Evolutionary conservation across 2,888 invertebrate genomes (phyloP).

Genomic region (Dioctria linearis): DNA sequence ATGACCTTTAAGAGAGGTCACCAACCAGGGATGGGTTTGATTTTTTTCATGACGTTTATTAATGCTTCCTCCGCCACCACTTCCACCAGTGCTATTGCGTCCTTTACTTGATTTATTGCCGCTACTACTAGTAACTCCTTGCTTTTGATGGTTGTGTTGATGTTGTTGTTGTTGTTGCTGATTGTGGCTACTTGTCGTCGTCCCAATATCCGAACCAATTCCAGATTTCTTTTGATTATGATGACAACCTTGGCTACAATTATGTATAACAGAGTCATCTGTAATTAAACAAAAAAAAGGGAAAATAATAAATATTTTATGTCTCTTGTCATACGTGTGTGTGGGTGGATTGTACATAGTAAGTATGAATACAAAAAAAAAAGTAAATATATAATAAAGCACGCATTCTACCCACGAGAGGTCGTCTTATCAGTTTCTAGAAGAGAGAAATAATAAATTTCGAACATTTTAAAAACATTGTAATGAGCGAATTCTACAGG

Average conservation of each 20-base stretch:
- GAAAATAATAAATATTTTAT: not conserved
- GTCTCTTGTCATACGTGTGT: too few relatives aligned
- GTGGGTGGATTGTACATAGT: not conserved
- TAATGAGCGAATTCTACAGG: too few relatives aligned
- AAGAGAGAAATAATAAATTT: too few relatives aligned
- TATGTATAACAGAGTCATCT: constrained; percentile 42
- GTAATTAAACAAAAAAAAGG: constrained; percentile 18
- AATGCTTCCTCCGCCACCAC: not conserved
- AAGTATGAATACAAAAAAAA: too few relatives aligned
- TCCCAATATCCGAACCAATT: constrained; percentile 17
- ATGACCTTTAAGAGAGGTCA: constrained; percentile 87
- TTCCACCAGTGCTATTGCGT: constrained; percentile 3
- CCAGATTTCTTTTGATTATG: constrained; percentile 27
- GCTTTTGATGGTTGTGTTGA: not conserved
- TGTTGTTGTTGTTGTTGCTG: constrained; percentile 5
- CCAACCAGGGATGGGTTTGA: constrained; percentile 81
- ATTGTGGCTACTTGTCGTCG: constrained; percentile 2
- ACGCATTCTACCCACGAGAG: too few relatives aligned
- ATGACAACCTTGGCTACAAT: constrained; percentile 49
- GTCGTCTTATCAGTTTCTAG: too few relatives aligned
- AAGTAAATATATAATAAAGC: too few relatives aligned
- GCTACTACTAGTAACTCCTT: not conserved
- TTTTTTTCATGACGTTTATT: constrained; percentile 41
- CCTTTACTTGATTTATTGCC: constrained; percentile 18
- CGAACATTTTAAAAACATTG: too few relatives aligned